phyloP scores from a whole-genome alignment of 2,797 vertebrate species.

The Pangasius larnaudii region DNA sequence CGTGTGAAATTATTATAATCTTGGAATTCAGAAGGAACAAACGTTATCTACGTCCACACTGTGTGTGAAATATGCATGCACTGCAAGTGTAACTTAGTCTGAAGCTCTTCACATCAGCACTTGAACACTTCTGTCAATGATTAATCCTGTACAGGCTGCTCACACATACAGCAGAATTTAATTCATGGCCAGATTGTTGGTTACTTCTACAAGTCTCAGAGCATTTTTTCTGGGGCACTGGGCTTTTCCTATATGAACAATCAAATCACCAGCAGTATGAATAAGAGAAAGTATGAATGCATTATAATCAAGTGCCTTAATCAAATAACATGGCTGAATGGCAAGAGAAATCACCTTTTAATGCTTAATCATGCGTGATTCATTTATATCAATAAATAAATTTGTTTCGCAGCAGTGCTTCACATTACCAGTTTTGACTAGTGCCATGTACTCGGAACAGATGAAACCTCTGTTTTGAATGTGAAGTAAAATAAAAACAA shows the following conservation, averaged over 20 bases:
- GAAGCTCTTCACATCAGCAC: constrained; percentile 28
- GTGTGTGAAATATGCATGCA: not conserved
- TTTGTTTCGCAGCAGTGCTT: not conserved
- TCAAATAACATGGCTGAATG: not conserved
- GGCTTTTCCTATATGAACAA: not conserved
- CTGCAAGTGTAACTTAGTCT: not conserved
- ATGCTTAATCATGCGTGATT: not conserved
- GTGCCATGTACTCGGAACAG: no score
- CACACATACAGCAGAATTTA: constrained; percentile 21
- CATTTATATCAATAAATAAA: not conserved
- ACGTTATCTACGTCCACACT: constrained; percentile 12
- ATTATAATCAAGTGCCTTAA: not conserved
- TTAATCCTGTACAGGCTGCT: constrained; percentile 40
- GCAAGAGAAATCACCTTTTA: not conserved
- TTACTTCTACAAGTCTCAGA: constrained; percentile 30
- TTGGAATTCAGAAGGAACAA: constrained; percentile 36
- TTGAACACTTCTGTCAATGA: constrained; percentile 36
- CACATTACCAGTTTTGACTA: not conserved
- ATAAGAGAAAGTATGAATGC: not conserved
- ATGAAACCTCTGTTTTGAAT: not conserved
- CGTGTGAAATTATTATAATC: constrained; percentile 66
- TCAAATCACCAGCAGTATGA: constrained; percentile 18
- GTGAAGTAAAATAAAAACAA: not conserved
- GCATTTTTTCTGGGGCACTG: constrained; percentile 9
- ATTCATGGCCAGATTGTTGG: constrained; percentile 51